phyloP scores from a whole-genome alignment of 2,888 invertebrate species.

The Melikaiella ostensackeni region DNA sequence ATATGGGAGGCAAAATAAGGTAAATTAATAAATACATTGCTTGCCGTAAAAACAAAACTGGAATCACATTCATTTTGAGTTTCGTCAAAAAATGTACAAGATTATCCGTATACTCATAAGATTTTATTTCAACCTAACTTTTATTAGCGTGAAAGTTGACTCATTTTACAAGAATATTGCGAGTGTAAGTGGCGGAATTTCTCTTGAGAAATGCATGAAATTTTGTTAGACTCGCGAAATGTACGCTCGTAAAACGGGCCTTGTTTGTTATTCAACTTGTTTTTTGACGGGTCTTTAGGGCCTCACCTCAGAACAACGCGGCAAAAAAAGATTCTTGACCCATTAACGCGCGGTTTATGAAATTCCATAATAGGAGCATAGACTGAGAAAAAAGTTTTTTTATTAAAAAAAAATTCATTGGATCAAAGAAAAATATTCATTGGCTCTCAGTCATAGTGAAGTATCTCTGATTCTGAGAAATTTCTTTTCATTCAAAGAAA shows the following conservation, averaged over 20 bases:
- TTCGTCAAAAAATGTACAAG: neutral
- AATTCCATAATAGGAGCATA: constrained; percentile 36
- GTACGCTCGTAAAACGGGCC: neutral
- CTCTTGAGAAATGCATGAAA: neutral
- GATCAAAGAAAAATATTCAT: too few relatives aligned
- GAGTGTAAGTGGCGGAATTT: neutral
- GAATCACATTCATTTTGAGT: neutral
- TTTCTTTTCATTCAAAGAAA: too few relatives aligned
- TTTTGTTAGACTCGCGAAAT: neutral
- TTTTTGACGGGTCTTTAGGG: neutral
- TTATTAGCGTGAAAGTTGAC: neutral
- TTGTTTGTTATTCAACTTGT: constrained; percentile 14
- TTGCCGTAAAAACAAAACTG: neutral
- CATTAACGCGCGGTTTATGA: constrained; percentile 44
- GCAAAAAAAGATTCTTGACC: constrained; percentile 40
- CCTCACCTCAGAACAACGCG: neutral
- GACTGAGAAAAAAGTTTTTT: too few relatives aligned
- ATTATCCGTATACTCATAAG: neutral
- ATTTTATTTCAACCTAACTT: neutral
- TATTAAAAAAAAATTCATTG: too few relatives aligned
- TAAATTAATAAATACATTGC: constrained; percentile 1
- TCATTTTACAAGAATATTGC: neutral
- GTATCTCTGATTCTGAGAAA: too few relatives aligned
- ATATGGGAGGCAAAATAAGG: neutral
- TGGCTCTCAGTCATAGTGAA: too few relatives aligned